Evolutionary conservation across 2,113 vertebrate species (phyloP), one percentile per base, ranked within the genome.

Genomic region (Larimichthys polyactis): DNA sequence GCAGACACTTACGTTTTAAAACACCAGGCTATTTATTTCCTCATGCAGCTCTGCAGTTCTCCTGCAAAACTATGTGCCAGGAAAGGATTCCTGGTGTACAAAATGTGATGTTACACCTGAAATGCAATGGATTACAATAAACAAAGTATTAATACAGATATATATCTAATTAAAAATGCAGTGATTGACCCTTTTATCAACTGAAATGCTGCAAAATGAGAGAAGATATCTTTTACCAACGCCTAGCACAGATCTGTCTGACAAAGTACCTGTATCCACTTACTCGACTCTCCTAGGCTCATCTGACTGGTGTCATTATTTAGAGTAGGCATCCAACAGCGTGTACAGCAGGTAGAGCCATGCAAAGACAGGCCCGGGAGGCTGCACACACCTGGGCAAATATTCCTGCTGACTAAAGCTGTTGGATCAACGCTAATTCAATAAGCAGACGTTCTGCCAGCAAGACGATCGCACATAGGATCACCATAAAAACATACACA

Each of bases 351-450:
- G 52, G 72, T 58, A 81, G 32, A 65, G 29, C 40, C 36, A 12
- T 36, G 44, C 54, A 40, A 46, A 29, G 46, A 69, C 63, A 82
- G 32, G 65, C 20, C 52, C n/a, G 11, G 27, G n/a, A 64, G 46
- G 60, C 70, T 57, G 64, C 7, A 32, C 52, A 62, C 68, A 89
- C 81, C 82, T 89, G 66, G 49, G 27, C 48, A 70, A 89, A 69
- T 78, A 70, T 74, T 68, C 58, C 44, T 81, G 84, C 78, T 69
- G 80, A 85, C 83, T 83, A 63, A 75, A 79, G 78, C 85, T 52
- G 58, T 44, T 78, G 69, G 71, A 87, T 87, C 83, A 85, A 84
- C 78, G 46, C 70, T 69, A 85, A 90, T 87, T 90, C 78, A 91
- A 88, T 89, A 90, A 78, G 4, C 20, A 73, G 73, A 72, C 83